A percentile compares a stretch with the other conserved stretches of the same genome.
Conservation (phyloP, 2,113 vertebrate species). For the Hylia prasina region DNA sequence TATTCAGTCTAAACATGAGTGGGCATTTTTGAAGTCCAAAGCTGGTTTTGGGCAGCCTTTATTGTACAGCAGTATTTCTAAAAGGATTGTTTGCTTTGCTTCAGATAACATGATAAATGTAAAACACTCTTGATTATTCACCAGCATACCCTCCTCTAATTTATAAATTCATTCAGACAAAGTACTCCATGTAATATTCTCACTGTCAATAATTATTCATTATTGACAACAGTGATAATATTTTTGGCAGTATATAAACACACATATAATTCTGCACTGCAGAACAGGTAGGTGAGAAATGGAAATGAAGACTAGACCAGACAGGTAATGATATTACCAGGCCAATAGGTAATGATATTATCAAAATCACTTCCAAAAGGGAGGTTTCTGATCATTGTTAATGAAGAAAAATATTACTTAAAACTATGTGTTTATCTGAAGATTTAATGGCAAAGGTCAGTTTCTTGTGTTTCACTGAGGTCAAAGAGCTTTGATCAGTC, state of each 20-base stretch:
- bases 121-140: neutral
- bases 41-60: conserved; percentile 1
- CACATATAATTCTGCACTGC: neutral
- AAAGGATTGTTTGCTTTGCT: neutral
- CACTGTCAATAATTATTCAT: conserved; percentile 14
- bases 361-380: neutral
- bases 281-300: neutral
- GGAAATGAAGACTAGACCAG: neutral
- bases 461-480: neutral
- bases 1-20: conserved; percentile 52
- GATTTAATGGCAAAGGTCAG: neutral
- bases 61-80: conserved; percentile 8
- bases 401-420: neutral
- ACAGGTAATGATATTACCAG: neutral
- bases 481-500: neutral
- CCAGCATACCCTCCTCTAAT: neutral
- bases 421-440: neutral
- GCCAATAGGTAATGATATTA: neutral
- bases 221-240: neutral
- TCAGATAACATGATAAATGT: neutral
- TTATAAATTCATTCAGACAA: neutral
- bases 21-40: conserved; percentile 52
- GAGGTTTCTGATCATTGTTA: neutral
- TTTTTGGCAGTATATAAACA: neutral
- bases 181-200: conserved; percentile 13